phyloP scores from a whole-genome alignment of 2,113 vertebrate genomes.

The Pelodiscus sinensis region DNA sequence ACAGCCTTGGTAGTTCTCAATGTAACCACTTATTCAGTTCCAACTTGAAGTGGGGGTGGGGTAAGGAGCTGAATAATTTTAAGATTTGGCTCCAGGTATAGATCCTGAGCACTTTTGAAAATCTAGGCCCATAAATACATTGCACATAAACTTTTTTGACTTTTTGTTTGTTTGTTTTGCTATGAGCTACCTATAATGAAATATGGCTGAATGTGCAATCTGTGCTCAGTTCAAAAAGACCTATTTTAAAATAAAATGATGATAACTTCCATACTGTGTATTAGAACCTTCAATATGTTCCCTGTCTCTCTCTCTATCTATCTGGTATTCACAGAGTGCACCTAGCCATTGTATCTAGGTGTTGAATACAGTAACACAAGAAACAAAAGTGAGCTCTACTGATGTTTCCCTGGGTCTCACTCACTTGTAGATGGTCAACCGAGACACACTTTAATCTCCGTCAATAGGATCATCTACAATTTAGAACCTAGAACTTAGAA shows the following conservation, averaged over 20 bases:
- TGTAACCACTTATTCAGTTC: neutral
- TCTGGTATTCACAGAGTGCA: neutral
- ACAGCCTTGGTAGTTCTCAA: neutral
- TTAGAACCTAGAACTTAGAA: slow-evolving; percentile 45
- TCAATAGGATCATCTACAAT: slow-evolving; percentile 31
- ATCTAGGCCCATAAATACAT: neutral
- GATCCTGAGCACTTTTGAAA: neutral
- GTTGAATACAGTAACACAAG: neutral
- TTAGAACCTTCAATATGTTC: neutral
- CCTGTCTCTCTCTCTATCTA: neutral
- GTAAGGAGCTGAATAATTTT: neutral
- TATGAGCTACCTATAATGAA: neutral
- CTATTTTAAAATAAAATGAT: neutral
- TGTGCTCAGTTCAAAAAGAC: neutral
- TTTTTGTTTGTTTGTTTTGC: neutral
- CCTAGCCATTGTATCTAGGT: neutral
- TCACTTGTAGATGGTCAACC: slow-evolving; percentile 8
- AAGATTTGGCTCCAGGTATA: neutral
- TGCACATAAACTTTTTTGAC: neutral
- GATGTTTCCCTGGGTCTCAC: slow-evolving; percentile 13
- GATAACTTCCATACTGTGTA: neutral
- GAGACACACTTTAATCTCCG: slow-evolving; percentile 49
- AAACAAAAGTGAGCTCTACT: neutral
- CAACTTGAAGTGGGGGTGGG: neutral
- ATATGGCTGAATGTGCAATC: neutral